These are phyloP conservation scores for Gephyroberyx darwinii DNA, from an alignment of 2,797 vertebrate genomes.

Conservation along the genomic window DNA sequence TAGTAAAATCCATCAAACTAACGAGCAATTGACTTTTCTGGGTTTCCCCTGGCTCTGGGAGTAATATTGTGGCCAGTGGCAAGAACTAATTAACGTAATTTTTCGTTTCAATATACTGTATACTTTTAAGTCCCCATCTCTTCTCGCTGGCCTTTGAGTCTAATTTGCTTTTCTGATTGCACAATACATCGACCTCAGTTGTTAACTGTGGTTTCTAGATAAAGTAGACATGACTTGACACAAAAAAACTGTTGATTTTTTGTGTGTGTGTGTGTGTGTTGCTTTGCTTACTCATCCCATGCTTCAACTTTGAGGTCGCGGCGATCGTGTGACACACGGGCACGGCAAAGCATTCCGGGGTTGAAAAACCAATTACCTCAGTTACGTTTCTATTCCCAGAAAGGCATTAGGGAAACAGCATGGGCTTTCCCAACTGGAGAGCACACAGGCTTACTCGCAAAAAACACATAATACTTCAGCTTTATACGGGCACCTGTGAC, in stretches of 20 bases:
- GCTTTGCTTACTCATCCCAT: background rate
- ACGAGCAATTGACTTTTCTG: background rate
- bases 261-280: conserved; percentile 9
- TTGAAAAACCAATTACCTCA: conserved; percentile 63
- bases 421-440: conserved; percentile 46
- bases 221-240: too few species aligned
- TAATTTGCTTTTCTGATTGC: too few species aligned
- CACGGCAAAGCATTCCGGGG: conserved; percentile 30
- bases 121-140: too few species aligned
- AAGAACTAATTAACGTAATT: background rate
- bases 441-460: conserved; percentile 30
- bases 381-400: conserved; percentile 70
- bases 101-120: too few species aligned
- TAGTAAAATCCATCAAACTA: conserved; percentile 5
- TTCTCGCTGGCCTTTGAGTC: too few species aligned
- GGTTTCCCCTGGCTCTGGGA: too few species aligned
- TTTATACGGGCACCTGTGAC: background rate
- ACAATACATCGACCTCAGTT: too few species aligned
- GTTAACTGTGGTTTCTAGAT: too few species aligned
- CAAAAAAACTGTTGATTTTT: background rate
- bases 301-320: conserved; percentile 39
- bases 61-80: too few species aligned
- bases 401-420: conserved; percentile 66
- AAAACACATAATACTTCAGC: conserved; percentile 24
- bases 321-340: conserved; percentile 43